These are phyloP conservation scores for Hyaena hyaena DNA, from an alignment of 2,113 vertebrate genomes.

Conservation along the genomic window DNA sequence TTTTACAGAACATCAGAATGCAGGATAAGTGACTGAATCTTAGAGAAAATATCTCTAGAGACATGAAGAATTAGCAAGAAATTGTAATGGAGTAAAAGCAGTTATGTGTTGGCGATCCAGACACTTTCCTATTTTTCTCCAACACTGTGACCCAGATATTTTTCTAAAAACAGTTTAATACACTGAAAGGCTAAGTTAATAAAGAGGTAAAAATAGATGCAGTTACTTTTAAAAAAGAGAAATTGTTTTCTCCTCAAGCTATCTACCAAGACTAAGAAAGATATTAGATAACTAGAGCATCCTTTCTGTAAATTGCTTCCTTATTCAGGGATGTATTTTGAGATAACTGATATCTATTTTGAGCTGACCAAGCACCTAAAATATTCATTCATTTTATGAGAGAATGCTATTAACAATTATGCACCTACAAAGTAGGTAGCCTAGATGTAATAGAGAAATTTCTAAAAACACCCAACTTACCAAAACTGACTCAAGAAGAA, in stretches of 20 bases:
- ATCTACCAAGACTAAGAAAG: background rate
- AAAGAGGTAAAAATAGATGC: background rate
- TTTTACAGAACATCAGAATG: slow-evolving; percentile 1
- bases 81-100: background rate
- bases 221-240: background rate
- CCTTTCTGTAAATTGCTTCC: background rate
- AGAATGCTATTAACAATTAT: background rate
- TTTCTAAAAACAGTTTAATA: background rate
- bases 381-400: background rate
- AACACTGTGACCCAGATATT: background rate
- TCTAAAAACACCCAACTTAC: background rate
- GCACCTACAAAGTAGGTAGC: background rate
- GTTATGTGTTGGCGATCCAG: background rate
- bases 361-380: background rate
- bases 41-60: background rate
- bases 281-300: background rate
- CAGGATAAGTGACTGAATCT: background rate
- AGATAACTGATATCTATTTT: background rate
- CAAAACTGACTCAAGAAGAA: background rate
- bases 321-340: background rate
- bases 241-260: background rate
- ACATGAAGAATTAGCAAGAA: background rate
- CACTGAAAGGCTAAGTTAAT: background rate
- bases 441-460: background rate
- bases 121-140: background rate